These are phyloP conservation scores for Porites rus DNA, from an alignment of 92 coral and sea anemone genomes.

Conservation along the genomic window DNA sequence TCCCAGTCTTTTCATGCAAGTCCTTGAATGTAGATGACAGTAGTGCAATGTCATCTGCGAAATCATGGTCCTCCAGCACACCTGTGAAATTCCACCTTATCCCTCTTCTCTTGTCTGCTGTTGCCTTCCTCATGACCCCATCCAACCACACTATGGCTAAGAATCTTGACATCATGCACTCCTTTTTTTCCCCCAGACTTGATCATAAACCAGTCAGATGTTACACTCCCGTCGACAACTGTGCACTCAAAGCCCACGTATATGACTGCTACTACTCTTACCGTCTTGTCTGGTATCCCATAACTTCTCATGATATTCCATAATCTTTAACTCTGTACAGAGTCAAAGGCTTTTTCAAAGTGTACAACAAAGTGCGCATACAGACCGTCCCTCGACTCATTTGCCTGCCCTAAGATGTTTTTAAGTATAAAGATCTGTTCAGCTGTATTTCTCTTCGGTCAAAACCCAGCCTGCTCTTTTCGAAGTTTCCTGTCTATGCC, in stretches of 20 bases:
- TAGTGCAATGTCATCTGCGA: not conserved
- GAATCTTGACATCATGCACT: not conserved
- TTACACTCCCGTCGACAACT: not conserved
- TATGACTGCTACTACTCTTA: not conserved
- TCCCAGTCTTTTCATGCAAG: no score
- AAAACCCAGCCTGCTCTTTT: not conserved
- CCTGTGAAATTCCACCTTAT: no score
- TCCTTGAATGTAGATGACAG: not conserved
- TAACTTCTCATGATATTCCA: not conserved
- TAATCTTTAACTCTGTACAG: no score
- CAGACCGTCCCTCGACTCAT: not conserved
- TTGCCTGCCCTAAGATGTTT: no score
- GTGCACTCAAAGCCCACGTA: constrained; percentile 6
- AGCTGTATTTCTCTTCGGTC: not conserved
- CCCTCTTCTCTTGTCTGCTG: no score
- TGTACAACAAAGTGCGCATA: no score
- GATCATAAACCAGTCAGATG: not conserved
- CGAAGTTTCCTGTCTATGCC: no score
- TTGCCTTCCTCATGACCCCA: no score
- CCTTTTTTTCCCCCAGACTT: not conserved
- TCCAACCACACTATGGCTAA: not conserved
- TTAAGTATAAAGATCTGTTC: not conserved
- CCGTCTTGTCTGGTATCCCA: not conserved
- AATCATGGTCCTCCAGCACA: not conserved
- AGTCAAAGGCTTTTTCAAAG: not conserved